Evolutionary conservation across 2,797 vertebrate genomes (phyloP).

Genomic region (Cyprinella venusta): DNA sequence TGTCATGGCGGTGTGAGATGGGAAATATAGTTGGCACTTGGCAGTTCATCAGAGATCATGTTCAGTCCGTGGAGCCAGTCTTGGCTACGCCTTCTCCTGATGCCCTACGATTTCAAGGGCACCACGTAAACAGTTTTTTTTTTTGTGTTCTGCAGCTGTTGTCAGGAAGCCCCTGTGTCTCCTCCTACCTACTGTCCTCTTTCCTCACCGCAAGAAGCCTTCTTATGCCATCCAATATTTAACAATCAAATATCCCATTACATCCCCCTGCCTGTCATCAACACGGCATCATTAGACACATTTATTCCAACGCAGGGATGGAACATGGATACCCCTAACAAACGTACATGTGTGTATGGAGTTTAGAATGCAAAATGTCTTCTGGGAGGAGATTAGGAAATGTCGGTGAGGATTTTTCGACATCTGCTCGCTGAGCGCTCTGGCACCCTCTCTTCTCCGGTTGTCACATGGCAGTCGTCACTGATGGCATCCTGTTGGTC

Average conservation of each 20-base stretch:
- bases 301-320: constrained; percentile 31
- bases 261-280: constrained; percentile 22
- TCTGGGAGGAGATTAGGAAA: constrained; percentile 36
- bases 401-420: constrained; percentile 33
- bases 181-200: constrained; percentile 52
- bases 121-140: constrained; percentile 54
- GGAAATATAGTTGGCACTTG: constrained; percentile 48
- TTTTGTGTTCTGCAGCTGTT: constrained; percentile 50
- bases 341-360: constrained; percentile 16
- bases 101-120: constrained; percentile 75
- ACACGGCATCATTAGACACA: constrained; percentile 51
- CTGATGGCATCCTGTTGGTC: constrained; percentile 10
- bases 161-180: constrained; percentile 44
- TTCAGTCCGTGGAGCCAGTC: constrained; percentile 53
- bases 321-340: constrained; percentile 23
- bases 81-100: constrained; percentile 65
- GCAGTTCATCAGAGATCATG: constrained; percentile 49
- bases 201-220: constrained; percentile 59
- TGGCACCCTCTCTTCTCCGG: constrained; percentile 15
- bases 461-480: constrained; percentile 18
- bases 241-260: constrained; percentile 63
- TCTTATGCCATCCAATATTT: constrained; percentile 78
- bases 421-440: constrained; percentile 31
- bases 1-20: constrained; percentile 29
- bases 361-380: constrained; percentile 41